Conservation (phyloP, 2,113 vertebrate species). For the Podarcis cretensis region DNA sequence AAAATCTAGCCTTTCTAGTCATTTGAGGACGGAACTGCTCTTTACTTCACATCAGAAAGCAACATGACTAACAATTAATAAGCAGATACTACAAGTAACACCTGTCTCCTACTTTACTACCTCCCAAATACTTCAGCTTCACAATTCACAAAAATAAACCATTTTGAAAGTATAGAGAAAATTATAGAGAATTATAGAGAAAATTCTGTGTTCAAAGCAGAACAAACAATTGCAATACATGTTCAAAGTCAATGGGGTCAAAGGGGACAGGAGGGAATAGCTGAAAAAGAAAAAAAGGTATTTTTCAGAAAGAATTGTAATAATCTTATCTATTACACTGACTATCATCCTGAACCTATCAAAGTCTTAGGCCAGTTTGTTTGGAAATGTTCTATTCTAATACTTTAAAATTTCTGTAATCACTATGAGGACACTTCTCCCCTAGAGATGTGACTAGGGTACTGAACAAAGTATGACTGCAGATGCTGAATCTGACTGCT, state of each 20-base stretch:
- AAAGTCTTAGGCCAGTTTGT: neutral
- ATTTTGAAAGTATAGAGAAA: neutral
- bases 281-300: neutral
- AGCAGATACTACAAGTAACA: neutral
- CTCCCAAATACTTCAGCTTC: neutral
- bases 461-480: neutral
- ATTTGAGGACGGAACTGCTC: constrained; percentile 18
- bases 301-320: neutral
- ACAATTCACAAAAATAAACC: neutral
- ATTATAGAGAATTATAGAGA: too few relatives aligned
- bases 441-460: neutral
- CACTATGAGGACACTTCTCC: neutral
- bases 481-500: neutral
- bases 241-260: neutral
- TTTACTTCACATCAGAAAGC: constrained; percentile 14
- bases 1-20: neutral
- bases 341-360: neutral
- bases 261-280: neutral
- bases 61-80: neutral
- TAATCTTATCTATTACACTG: neutral
- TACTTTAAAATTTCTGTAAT: neutral
- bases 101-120: neutral
- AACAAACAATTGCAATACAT: neutral
- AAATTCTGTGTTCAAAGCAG: neutral
- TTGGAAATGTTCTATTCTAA: constrained; percentile 6